Conservation (phyloP, 2,888 invertebrate genomes). For the Gymnocheta viridis region DNA sequence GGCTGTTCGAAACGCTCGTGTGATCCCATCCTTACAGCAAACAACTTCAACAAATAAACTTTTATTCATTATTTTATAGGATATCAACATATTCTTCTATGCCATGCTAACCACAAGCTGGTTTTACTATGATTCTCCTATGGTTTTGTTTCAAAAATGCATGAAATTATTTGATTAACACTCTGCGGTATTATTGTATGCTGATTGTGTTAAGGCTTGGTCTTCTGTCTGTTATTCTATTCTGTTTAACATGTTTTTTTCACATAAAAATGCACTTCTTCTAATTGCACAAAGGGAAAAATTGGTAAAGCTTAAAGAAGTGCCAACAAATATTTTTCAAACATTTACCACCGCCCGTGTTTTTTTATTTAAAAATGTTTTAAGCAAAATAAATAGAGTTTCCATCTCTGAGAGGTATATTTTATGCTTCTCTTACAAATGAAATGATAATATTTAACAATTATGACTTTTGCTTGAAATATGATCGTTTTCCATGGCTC, state of each 20-base stretch:
- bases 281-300: slow-evolving; percentile 33
- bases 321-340: slow-evolving; percentile 27
- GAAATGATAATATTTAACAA: slow-evolving; percentile 4
- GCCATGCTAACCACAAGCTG: too few relatives aligned
- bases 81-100: background rate
- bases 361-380: background rate
- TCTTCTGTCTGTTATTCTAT: background rate
- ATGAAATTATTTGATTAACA: slow-evolving; percentile 51
- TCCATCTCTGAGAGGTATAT: background rate
- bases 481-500: slow-evolving; percentile 61
- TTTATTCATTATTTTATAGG: background rate
- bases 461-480: slow-evolving; percentile 54
- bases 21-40: too few relatives aligned
- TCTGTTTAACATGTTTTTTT: slow-evolving; percentile 1
- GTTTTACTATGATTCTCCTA: background rate
- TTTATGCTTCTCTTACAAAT: background rate
- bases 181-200: slow-evolving; percentile 19
- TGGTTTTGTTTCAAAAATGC: slow-evolving; percentile 16
- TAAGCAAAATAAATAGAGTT: slow-evolving; percentile 14
- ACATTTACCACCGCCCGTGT: background rate
- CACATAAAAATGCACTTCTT: slow-evolving; percentile 50
- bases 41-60: too few relatives aligned
- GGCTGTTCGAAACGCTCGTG: too few relatives aligned
- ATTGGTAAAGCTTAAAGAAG: background rate
- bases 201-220: slow-evolving; percentile 46